Evolutionary conservation across 2,797 vertebrate genomes (phyloP), one percentile per base, ranked within the genome.

Genomic region (Enteromius mattozi): DNA sequence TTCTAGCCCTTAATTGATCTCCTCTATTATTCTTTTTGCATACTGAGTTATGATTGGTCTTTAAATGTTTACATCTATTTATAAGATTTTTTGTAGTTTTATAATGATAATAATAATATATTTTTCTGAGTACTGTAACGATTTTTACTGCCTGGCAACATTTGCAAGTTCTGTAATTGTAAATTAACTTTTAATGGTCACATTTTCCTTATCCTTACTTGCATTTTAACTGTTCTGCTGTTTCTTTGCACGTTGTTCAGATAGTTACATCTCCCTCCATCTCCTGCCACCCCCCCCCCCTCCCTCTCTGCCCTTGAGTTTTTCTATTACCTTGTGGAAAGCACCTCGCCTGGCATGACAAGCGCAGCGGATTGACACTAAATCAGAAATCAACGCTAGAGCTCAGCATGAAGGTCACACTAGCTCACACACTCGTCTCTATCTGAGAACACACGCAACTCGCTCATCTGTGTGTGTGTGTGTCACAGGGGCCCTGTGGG

Each of bases 361-460:
- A 98, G 97, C 97, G 96, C 97, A 94, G 97, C 97, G 96, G 97
- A 99, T 99, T 97, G 96, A 98, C 97, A 98, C 97, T 99, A 99
- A 99, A 99, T 99, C 97, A 99, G 97, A 98, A 98, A 99, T 99
- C 98, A 97, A 97, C 97, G 97, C 97, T 97, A 97, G 97, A 96
- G 95, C 96, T 96, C 96, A 96, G 97, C 98, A 97, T 99, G 97
- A 99, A 99, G 97, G 98, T 99, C 97, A 99, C 97, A 98, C 96
- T 84, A 94, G 96, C 97, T 96, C 92, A 66, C 86, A 85, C 95
- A 96, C 92, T 92, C 96, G 95, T 96, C 95, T 96, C 95, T 96
- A 96, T 96, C 95, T 95, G 96, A 95, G 95, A 95, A 96, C 94
- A 95, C 92, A 90, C 92, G 8, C 65, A 8, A 78, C 56, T 91